A percentile compares a stretch with the other conserved stretches of the same genome.
These are phyloP conservation scores for Andrena flavipes DNA, from an alignment of 2,888 invertebrate genomes.

Conservation along the genomic window DNA sequence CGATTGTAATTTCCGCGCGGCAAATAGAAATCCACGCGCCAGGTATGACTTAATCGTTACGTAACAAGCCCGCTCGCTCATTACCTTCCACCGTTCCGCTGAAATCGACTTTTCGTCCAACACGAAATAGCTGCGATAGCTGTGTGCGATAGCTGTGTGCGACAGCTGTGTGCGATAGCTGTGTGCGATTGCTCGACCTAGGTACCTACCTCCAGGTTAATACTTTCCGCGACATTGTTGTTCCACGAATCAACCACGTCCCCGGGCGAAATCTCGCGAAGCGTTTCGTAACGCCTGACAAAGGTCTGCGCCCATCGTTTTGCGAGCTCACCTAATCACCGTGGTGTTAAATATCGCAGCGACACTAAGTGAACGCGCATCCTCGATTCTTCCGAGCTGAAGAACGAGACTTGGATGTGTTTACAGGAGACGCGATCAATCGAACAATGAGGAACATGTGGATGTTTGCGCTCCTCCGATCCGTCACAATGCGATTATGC, in stretches of 20 bases:
- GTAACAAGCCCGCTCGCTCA: neutral
- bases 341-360: conserved; percentile 1
- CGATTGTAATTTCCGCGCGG: conserved; percentile 8
- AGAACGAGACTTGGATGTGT: neutral
- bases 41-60: conserved; percentile 38
- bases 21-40: neutral
- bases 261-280: neutral
- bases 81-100: neutral
- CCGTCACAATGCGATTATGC: conserved; percentile 19
- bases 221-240: neutral
- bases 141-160: no score
- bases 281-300: conserved; percentile 11
- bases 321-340: conserved; percentile 36
- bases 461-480: neutral
- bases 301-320: neutral
- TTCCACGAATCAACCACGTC: neutral
- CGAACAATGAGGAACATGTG: neutral
- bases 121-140: neutral
- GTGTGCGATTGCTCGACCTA: no score
- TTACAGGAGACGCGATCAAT: conserved; percentile 3
- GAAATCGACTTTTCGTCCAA: neutral
- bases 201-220: no score
- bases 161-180: no score
- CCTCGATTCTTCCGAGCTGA: conserved; percentile 15
- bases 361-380: conserved; percentile 21